A percentile compares a stretch with the other conserved stretches of the same genome.
phyloP scores from a whole-genome alignment of 2,888 invertebrate species.

The Patella ulyssiponensis region DNA sequence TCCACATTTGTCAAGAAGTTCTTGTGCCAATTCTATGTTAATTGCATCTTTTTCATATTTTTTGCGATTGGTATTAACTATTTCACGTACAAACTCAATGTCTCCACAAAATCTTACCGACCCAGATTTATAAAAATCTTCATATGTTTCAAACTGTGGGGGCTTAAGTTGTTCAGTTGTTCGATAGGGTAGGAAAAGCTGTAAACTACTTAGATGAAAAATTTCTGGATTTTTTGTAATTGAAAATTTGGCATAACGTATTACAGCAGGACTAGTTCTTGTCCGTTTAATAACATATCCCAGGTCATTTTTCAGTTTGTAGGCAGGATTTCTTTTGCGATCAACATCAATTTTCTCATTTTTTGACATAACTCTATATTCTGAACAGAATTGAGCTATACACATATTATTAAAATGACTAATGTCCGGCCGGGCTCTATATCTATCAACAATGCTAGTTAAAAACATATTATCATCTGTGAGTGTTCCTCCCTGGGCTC shows the following conservation, averaged over 20 bases:
- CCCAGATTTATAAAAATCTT: conserved; percentile 6
- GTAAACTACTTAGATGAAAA: conserved; percentile 6
- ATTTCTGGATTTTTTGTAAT: background rate
- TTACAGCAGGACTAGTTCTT: background rate
- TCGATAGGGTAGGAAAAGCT: conserved; percentile 13
- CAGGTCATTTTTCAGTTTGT: conserved; percentile 3
- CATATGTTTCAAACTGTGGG: background rate
- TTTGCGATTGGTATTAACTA: background rate
- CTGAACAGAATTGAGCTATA: conserved; percentile 23
- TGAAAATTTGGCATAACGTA: conserved; percentile 6
- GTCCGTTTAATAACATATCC: conserved; percentile 5
- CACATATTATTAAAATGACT: background rate
- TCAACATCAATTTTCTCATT: background rate
- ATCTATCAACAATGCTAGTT: conserved; percentile 18
- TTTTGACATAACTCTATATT: conserved; percentile 23
- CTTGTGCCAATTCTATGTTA: conserved; percentile 22
- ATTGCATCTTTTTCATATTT: conserved; percentile 22
- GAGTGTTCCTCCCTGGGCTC: background rate
- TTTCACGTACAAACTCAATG: background rate
- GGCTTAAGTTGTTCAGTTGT: background rate
- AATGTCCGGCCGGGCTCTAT: background rate
- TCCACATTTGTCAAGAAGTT: conserved; percentile 37
- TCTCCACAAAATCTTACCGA: background rate
- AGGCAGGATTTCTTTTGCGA: background rate
- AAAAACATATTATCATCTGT: conserved; percentile 17